Base-by-base conservation (phyloP, 2,888 invertebrate species). In the Cryptus viduatorius region DNA sequence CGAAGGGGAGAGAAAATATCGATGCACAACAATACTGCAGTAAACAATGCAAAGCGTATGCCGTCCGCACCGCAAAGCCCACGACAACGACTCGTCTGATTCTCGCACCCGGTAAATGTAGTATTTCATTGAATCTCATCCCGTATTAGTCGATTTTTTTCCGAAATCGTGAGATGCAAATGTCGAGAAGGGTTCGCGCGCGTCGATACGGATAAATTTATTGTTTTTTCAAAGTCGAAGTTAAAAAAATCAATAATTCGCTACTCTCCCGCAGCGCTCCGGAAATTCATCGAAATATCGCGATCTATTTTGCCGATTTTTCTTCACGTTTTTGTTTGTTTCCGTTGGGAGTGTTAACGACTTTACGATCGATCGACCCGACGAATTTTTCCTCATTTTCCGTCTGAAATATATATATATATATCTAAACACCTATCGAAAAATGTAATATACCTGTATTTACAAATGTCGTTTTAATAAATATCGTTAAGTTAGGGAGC, bases 391-490 rank as follows among this genome's bases (percentile, higher is more conserved):
- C 19, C 2, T 24, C 2, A 1, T 24, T 56, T 2, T 10, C 10
- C 24, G 10, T 24, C 19, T 56, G 19, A 56, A 56, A 8, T 19
- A 53, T 50, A 50, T 16, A 77, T 48, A 50, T 73, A 56, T 29
- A 61, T 48, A 59, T 73, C 46, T 46, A 73, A 48, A 29, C 29
- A 48, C 48, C 73, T 64, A 64, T 19, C 79, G 53, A 79, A 81
- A 50, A 82, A 81, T 79, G 71, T 37, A 37, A 7, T 37, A 67
- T 67, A 59, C 53, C 53, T 75, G 59, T 84, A 84, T 84, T 65
- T 87, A 87, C 86, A 86, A 82, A 86, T 79, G 67, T 78, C 67
- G 71, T 71, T 86, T 86, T 77, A 88, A 87, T 87, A 87, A 83
- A 79, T 82, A 64, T 61, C 64, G 69, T 84, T 73, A 64, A 69